A percentile compares a stretch with the other conserved stretches of the same genome.
Conservation (phyloP, 92 coral and sea anemone species). For the Umimayanthus chanpuru region DNA sequence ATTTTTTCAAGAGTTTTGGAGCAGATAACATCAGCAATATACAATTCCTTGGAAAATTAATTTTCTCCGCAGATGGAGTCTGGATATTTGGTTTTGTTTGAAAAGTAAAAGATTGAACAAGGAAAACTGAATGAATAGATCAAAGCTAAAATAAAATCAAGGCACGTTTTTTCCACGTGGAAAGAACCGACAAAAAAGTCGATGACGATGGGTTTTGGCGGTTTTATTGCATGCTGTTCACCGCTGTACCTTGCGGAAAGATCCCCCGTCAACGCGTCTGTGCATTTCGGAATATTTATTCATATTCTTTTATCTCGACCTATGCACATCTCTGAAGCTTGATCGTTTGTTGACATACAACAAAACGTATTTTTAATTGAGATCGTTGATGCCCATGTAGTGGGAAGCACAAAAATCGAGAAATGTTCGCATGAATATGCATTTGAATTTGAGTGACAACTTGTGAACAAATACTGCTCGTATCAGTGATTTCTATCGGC, state of each 20-base stretch:
- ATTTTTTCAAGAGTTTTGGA: conserved; percentile 8
- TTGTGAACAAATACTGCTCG: background rate
- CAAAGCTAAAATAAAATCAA: background rate
- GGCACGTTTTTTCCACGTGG: conserved; percentile 12
- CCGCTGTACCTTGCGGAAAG: background rate
- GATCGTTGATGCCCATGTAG: background rate
- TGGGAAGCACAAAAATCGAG: background rate
- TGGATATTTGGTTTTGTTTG: background rate
- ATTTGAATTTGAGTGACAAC: background rate
- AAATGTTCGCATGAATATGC: background rate
- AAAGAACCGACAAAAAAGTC: background rate
- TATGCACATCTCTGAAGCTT: background rate
- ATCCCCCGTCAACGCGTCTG: background rate
- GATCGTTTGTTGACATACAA: background rate
- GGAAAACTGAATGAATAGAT: background rate
- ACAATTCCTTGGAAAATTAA: background rate
- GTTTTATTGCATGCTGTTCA: background rate
- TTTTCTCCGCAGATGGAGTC: background rate
- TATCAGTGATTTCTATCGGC: background rate
- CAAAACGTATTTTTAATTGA: background rate
- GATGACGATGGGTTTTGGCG: background rate
- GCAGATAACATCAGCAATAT: conserved; percentile 23
- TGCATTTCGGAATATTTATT: background rate
- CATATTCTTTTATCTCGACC: background rate
- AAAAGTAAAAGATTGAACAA: background rate